Evolutionary conservation across 1,140 invertebrate species (phyloP), one percentile per base, ranked within the genome.

Genomic region (Thaumetopoea pityocampa): DNA sequence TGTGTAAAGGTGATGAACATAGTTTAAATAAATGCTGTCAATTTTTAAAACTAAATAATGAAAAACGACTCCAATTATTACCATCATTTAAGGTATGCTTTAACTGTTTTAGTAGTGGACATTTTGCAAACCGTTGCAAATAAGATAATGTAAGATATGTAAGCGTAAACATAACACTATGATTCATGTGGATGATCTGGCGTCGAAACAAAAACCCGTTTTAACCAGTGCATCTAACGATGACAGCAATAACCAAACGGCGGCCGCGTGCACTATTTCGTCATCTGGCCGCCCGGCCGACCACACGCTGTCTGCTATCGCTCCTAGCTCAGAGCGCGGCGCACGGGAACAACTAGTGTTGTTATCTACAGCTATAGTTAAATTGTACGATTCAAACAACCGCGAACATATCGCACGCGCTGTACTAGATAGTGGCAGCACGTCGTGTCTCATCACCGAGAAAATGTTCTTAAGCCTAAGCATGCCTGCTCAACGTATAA

Each of bases 101-200:
- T 2, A 45, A 30, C n/a, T 45, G 42, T 17, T 34, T 45, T 4
- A 19, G 44, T 14, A 32, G 28, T 9, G 44, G 35, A 1, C 35
- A 47, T 30, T 27, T 9, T 5, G 20, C 17, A n/a, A 9, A 14
- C 5, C 27, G 34, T 18, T 47, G 44, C 22, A 14, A 17, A 15
- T 47, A 6, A n/a, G 20, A 2, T 18, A 11, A 26, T 47, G 44
- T 37, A n/a, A 19, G 19, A 9, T 20, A 1, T 47, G 35, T 20
- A 47, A 33, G 6, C 10, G 10, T 15, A 38, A 33, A 12, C 44
- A 47, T 17, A 38, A 47, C 15, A 38, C 29, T 9, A 9, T 47
- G n/a, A 24, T 47, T 4, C 44, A 38, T 40, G 23, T 37, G 1
- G 7, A 26, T 26, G 9, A 26, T 7, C 3, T 14, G 15, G 2